Percentiles rank a stretch among this genome's conserved stretches.
Conservation (phyloP, 2,113 vertebrate species). For the Patagioenas fasciata region DNA sequence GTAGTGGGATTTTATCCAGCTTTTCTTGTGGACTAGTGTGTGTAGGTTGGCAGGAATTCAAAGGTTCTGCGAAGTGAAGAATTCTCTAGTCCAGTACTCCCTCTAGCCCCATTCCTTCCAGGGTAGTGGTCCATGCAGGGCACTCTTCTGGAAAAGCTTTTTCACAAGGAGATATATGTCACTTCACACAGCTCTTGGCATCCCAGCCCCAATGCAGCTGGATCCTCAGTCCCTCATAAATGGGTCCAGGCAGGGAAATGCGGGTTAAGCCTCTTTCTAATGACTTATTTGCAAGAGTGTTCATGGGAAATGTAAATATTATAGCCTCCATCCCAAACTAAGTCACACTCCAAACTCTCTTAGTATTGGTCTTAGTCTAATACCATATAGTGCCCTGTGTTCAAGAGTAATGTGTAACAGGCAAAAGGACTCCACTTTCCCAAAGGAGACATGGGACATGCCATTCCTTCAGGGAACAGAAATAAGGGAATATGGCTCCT, state of each 20-base stretch:
- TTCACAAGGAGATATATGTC: not conserved
- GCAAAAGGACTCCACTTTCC: not conserved
- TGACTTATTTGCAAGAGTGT: not conserved
- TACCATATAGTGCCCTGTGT: not conserved
- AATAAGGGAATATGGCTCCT: not conserved
- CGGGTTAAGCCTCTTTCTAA: not conserved
- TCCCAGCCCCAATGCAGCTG: not conserved
- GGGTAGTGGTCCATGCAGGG: not conserved
- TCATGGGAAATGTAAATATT: not conserved
- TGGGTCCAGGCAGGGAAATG: not conserved
- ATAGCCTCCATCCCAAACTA: not conserved
- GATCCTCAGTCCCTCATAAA: not conserved
- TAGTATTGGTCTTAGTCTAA: not conserved
- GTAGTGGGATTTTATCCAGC: not conserved
- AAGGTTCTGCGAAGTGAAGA: not conserved
- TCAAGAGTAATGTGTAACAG: not conserved
- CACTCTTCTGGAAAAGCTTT: not conserved
- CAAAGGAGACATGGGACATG: not conserved
- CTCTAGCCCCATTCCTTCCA: not conserved
- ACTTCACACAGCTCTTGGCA: not conserved
- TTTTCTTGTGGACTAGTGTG: not conserved
- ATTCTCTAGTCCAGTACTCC: not conserved
- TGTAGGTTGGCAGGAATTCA: not conserved
- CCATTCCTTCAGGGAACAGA: not conserved
- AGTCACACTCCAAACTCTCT: not conserved